Evolutionary conservation across 92 coral and sea anemone genomes (phyloP).

Genomic region (Palythoa grandiflora): DNA sequence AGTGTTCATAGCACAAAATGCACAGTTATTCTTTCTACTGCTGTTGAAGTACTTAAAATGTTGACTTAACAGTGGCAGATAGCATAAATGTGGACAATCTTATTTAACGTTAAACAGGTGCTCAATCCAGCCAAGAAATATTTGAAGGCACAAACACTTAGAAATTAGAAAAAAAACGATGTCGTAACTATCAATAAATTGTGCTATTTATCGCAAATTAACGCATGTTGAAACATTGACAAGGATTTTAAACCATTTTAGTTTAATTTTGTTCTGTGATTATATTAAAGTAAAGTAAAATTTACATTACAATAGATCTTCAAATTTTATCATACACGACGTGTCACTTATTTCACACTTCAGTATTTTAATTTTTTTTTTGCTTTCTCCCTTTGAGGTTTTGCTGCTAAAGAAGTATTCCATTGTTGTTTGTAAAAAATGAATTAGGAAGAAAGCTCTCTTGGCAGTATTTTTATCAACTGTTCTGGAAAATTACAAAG

Average conservation of each 20-base stretch:
- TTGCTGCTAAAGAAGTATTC: background rate
- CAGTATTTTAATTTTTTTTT: background rate
- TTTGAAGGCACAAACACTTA: background rate
- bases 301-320: constrained; percentile 43
- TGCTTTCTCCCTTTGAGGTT: background rate
- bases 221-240: background rate
- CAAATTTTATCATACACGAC: constrained; percentile 35
- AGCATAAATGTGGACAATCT: background rate
- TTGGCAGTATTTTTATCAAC: background rate
- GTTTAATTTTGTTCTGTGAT: background rate
- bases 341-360: background rate
- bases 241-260: background rate
- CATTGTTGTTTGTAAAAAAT: background rate
- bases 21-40: background rate
- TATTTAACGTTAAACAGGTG: background rate
- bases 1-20: background rate
- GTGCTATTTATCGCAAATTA: background rate
- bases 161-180: background rate
- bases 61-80: constrained; percentile 10
- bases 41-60: background rate
- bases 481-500: background rate
- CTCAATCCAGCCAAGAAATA: background rate
- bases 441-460: background rate
- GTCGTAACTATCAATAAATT: background rate
- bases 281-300: background rate